Evolutionary conservation across 2,888 invertebrate species (phyloP), one percentile per base, ranked within the genome.

Genomic region (Synergus laeviventris): DNA sequence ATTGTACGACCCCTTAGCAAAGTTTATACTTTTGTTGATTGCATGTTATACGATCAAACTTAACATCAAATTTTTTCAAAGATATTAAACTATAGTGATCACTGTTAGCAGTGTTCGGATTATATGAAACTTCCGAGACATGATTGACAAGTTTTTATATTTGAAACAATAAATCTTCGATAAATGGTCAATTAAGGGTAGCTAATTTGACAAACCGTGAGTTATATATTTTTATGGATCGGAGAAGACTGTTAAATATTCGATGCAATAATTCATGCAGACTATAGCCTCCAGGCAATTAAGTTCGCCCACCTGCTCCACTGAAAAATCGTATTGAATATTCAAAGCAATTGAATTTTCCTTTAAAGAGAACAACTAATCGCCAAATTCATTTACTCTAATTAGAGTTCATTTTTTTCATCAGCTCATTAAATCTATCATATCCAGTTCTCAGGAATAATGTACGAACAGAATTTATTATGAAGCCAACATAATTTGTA

Each of bases 201-300:
- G 45, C 42, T 31, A 24, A 66, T 66, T 66, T 66, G 45, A 16
- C 24, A 31, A 45, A 66, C 16, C 45, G 31, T 42, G 14, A 45
- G 11, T 9, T 45, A 66, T 31, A 31, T 5, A 31, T 66, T 66
- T 66, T 42, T 66, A 21, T 66, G 14, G 16, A 45, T 45, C 42
- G 11, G 18, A 1, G 12, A 21, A 66, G 45, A 16, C 45, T 45
- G 42, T 24, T 24, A 31, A 45, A 45, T 45, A 45, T 45, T 64
- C 39, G 12, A 45, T 24, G 24, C 16, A 16, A 66, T 66, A 21
- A 66, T 66, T 45, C 66, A 66, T 66, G 16, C 16, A 16, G 39
- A 66, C 16, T 61, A 45, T 42, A 66, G 7, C 39, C 24, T 45
- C 14, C 1, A 14, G 16, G 18, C 45, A 66, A 66, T 66, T 66